Conservation (phyloP, 2,113 vertebrate genomes). For the Paramisgurnus dabryanus region DNA sequence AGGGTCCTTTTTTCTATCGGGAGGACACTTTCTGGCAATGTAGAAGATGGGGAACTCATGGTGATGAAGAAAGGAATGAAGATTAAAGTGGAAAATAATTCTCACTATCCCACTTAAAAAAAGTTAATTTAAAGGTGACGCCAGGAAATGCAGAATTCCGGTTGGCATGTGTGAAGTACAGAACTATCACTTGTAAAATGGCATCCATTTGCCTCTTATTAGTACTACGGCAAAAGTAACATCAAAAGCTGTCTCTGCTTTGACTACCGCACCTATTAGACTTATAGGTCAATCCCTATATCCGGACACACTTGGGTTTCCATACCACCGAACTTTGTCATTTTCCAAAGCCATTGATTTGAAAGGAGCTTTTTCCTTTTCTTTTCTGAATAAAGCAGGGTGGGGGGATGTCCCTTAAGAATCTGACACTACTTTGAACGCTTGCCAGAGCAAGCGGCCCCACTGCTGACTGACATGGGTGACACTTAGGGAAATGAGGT, state of each 20-base stretch:
- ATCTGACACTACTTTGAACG: conserved; percentile 56
- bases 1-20: conserved; percentile 87
- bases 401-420: conserved; percentile 46
- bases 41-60: conserved; percentile 29
- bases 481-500: conserved; percentile 81
- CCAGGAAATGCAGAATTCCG: conserved; percentile 67
- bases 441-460: conserved; percentile 72
- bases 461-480: conserved; percentile 63
- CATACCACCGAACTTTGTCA: conserved; percentile 82
- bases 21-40: conserved; percentile 82
- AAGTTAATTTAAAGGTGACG: conserved; percentile 60
- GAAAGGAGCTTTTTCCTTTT: conserved; percentile 56
- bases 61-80: conserved; percentile 42
- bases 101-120: conserved; percentile 45
- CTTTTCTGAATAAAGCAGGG: conserved; percentile 45
- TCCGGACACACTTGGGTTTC: conserved; percentile 63
- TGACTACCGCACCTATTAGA: conserved; percentile 84
- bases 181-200: conserved; percentile 71
- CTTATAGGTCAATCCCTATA: conserved; percentile 82
- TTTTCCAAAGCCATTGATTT: conserved; percentile 76
- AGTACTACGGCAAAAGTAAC: conserved; percentile 72
- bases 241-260: conserved; percentile 72
- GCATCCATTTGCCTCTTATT: conserved; percentile 56
- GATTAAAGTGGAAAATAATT: conserved; percentile 57
- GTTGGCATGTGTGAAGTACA: conserved; percentile 75